Evolutionary conservation across 2,113 vertebrate genomes (phyloP), one percentile per base, ranked within the genome.

Genomic region (Platysteira castanea): DNA sequence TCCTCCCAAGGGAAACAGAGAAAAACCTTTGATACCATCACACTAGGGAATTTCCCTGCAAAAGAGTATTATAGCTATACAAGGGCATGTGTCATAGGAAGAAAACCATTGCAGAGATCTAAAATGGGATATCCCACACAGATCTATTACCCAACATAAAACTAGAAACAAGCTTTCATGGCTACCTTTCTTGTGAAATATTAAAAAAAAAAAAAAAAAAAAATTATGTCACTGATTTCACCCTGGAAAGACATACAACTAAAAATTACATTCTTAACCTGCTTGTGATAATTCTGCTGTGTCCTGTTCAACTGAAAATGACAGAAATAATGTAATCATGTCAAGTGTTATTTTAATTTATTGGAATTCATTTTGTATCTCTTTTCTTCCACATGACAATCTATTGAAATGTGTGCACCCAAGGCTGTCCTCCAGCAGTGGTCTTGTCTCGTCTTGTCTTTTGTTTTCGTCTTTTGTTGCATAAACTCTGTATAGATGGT

Each of bases 341-440:
- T 16, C 27, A 85, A 85, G 18, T 2, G 9, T 47, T 71, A 81
- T 15, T 57, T 91, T 54, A 93, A 95, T 65, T 85, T 65, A 93
- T 42, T 20, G 2, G 53, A 47, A 83, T 87, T 65, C 60, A 81
- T 85, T 93, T 73, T 67, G 3, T 4, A 16, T 42, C 33, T 56
- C 11, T 74, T 84, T 76, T 92, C 53, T 94, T 93, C 50, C 73
- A 84, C 69, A 42, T 50, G 84, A 79, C 56, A 87, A 31, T 59
- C 57, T 81, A 85, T 39, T 75, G 52, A 94, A 95, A 92, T 53
- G 57, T 61, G 60, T 71, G 73, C 53, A 86, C 74, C 57, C 42
- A 64, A 68, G 16, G 85, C 24, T 84, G 64, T 71, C 59, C 69
- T 90, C 79, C 80, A 94, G 74, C 57, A 83, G 52, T 5, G 17